Evolutionary conservation across 2,888 invertebrate species (phyloP), one percentile per base, ranked within the genome.

Genomic region (Cerastis leucographa): DNA sequence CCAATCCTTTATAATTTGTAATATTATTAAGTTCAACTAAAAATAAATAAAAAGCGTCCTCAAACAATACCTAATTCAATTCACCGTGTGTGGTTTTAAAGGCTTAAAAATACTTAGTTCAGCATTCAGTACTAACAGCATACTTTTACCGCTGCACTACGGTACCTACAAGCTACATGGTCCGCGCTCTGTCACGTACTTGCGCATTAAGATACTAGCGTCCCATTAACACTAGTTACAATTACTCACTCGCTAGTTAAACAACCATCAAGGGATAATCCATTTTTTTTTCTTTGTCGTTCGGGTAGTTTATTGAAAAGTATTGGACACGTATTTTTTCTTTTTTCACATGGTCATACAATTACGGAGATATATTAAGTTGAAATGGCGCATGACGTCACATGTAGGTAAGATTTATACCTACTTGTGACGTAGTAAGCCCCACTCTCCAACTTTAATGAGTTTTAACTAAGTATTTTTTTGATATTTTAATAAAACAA

Each of bases 221-320:
- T 75, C 9, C 68, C 69, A 76, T 70, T 83, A 81, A 70, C 82
- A 86, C 81, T 81, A 72, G 78, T 86, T 88, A 88, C 74, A 82
- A 86, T 87, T 87, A 89, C 79, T 87, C 87, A 85, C 81, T 44
- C n/a, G 66, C 42, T 69, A 81, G 76, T 81, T 81, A 81, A 84
- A 85, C 71, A 74, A 62, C 71, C 76, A 83, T 85, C 73, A n/a
- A n/a, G n/a, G n/a, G n/a, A n/a, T n/a, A n/a, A n/a, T n/a, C n/a
- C n/a, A n/a, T n/a, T n/a, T n/a, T n/a, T n/a, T n/a, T n/a, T n/a
- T n/a, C n/a, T n/a, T n/a, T n/a, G n/a, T n/a, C n/a, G n/a, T n/a
- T n/a, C n/a, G n/a, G n/a, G n/a, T n/a, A n/a, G n/a, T n/a, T n/a
- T n/a, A n/a, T n/a, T n/a, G n/a, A n/a, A n/a, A n/a, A n/a, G n/a